A percentile compares a stretch with the other conserved stretches of the same genome.
phyloP scores from a whole-genome alignment of 2,888 invertebrate species.

The Latrodectus elegans region DNA sequence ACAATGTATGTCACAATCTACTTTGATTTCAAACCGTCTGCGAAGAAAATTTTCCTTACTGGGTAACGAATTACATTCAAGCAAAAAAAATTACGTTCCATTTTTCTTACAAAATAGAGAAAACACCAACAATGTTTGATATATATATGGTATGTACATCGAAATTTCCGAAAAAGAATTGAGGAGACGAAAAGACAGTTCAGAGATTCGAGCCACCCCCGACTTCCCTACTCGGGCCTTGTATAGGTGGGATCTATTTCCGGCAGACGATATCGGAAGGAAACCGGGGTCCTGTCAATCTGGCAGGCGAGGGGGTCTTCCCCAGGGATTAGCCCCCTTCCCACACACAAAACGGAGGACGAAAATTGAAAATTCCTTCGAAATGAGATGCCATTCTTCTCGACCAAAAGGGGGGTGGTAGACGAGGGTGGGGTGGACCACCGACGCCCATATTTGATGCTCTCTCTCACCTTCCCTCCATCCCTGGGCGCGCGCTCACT shows the following conservation, averaged over 20 bases:
- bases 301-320: conserved; percentile 43
- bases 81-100: too few species aligned
- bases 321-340: conserved; percentile 61
- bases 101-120: background rate
- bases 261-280: conserved; percentile 59
- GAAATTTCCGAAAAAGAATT: background rate
- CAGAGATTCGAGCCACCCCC: background rate
- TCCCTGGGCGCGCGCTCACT: conserved; percentile 11
- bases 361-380: conserved; percentile 70
- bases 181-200: conserved; percentile 19
- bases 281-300: conserved; percentile 67
- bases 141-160: background rate
- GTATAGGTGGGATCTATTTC: conserved; percentile 65
- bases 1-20: too few species aligned
- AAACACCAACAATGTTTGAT: background rate
- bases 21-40: too few species aligned
- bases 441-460: conserved; percentile 50
- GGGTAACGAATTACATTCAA: too few species aligned
- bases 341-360: conserved; percentile 56
- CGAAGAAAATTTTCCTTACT: too few species aligned
- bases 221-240: conserved; percentile 21
- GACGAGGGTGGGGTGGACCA: background rate
- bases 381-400: conserved; percentile 70
- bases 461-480: conserved; percentile 16
- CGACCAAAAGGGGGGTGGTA: conserved; percentile 28